Evolutionary conservation across 2,888 invertebrate species (phyloP).

Genomic region (Thyatira batis): DNA sequence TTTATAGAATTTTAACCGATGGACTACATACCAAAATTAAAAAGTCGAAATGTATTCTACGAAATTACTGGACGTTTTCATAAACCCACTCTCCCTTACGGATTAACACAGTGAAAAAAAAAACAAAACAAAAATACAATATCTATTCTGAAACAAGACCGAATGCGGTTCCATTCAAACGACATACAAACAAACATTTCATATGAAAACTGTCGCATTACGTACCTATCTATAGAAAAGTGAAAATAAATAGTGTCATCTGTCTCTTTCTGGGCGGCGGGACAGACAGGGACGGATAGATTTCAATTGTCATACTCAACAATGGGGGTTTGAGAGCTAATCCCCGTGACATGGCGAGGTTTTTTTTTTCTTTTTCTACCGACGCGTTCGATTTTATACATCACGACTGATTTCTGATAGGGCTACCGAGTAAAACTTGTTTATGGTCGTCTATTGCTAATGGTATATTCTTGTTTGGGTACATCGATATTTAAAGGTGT

Average conservation of each 20-base stretch:
- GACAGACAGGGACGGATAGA: conserved; percentile 60
- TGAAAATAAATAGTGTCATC: conserved; percentile 70
- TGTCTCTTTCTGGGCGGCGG: conserved; percentile 48
- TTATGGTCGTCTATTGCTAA: conserved; percentile 69
- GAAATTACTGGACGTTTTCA: conserved; percentile 34
- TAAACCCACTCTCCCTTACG: conserved; percentile 51
- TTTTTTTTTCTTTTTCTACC: conserved; percentile 56
- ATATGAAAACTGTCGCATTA: conserved; percentile 79
- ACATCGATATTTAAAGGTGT: conserved; percentile 62
- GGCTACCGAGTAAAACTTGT: conserved; percentile 61
- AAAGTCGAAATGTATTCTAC: background rate
- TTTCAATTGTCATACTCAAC: conserved; percentile 73
- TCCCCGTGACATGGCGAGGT: conserved; percentile 73
- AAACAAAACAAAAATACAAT: conserved; percentile 71
- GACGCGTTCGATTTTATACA: conserved; percentile 59
- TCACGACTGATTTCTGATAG: conserved; percentile 67
- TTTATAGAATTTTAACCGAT: too few relatives aligned
- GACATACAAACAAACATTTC: conserved; percentile 77
- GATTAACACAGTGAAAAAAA: conserved; percentile 54
- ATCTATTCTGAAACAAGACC: conserved; percentile 56
- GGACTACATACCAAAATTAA: background rate
- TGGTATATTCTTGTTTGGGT: conserved; percentile 75
- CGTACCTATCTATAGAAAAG: conserved; percentile 68
- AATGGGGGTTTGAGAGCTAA: conserved; percentile 68
- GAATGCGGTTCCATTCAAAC: conserved; percentile 57